phyloP scores from a whole-genome alignment of 2,113 vertebrate genomes.

The Gasterosteus aculeatus region DNA sequence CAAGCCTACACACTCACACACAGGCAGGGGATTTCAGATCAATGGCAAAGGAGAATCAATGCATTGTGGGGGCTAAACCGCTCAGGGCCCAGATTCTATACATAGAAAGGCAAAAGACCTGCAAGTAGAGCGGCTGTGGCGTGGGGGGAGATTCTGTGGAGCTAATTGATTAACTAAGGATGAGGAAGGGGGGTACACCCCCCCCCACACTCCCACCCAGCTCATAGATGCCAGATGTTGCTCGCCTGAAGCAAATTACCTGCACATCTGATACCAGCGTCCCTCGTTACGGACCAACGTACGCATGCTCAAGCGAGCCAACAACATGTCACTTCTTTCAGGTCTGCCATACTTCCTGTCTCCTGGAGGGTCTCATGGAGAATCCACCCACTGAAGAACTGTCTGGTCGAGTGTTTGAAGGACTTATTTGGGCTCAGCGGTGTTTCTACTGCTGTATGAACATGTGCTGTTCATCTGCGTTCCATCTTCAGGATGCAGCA shows the following conservation, averaged over 20 bases:
- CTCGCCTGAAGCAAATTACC: constrained; percentile 50
- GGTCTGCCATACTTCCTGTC: background rate
- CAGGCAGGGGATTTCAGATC: constrained; percentile 57
- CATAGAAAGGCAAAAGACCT: constrained; percentile 64
- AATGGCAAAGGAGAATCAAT: constrained; percentile 65
- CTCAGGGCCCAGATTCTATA: constrained; percentile 53
- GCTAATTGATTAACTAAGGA: constrained; percentile 47
- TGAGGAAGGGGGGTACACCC: constrained; percentile 11
- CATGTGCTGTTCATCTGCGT: constrained; percentile 10
- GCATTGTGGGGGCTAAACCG: constrained; percentile 28
- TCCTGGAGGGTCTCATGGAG: background rate
- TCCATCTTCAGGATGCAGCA: background rate
- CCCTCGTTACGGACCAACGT: constrained; percentile 16
- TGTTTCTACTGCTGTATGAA: background rate
- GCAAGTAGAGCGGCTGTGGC: constrained; percentile 5
- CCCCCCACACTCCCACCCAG: constrained; percentile 2
- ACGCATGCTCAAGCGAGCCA: background rate
- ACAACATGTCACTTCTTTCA: constrained; percentile 5
- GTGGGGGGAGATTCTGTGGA: background rate
- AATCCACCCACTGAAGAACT: background rate
- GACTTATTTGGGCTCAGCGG: background rate
- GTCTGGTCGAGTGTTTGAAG: background rate
- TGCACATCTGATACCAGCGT: constrained; percentile 25
- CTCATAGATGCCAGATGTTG: constrained; percentile 53
- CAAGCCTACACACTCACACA: constrained; percentile 45